These are phyloP conservation scores for Limnothrissa miodon DNA, from an alignment of 2,113 vertebrate species.

Conservation along the genomic window DNA sequence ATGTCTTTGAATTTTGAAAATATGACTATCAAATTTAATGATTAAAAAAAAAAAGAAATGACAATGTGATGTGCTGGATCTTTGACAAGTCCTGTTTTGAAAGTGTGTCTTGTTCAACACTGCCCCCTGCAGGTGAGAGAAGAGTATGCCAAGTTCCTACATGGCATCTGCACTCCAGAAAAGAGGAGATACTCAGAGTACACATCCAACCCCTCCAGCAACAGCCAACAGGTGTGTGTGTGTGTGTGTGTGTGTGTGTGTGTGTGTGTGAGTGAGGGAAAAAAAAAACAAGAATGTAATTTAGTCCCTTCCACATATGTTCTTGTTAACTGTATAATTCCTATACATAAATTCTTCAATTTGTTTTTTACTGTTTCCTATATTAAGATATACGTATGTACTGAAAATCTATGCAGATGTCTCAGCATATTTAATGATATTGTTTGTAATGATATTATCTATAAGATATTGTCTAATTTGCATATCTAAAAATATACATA, in stretches of 20 bases:
- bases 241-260: not conserved
- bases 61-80: not conserved
- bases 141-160: constrained; percentile 72
- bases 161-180: constrained; percentile 53
- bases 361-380: too few species aligned
- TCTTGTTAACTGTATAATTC: not conserved
- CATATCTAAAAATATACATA: too few species aligned
- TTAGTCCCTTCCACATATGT: not conserved
- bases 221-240: constrained; percentile 49
- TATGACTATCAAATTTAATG: too few species aligned
- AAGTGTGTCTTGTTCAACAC: constrained; percentile 41
- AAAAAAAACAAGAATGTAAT: too few species aligned
- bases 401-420: too few species aligned
- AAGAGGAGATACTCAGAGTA: constrained; percentile 75
- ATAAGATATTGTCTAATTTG: too few species aligned
- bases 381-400: too few species aligned
- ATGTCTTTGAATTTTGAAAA: too few species aligned
- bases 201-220: constrained; percentile 67
- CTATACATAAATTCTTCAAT: not conserved
- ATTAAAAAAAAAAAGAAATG: too few species aligned
- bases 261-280: not conserved
- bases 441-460: too few species aligned
- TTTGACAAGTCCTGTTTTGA: not conserved
- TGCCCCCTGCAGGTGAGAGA: constrained; percentile 76
- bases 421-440: too few species aligned